Percentiles rank a stretch among this genome's conserved stretches.
Evolutionary conservation across 2,113 vertebrate genomes (phyloP).

Genomic region (Noctilio leporinus): DNA sequence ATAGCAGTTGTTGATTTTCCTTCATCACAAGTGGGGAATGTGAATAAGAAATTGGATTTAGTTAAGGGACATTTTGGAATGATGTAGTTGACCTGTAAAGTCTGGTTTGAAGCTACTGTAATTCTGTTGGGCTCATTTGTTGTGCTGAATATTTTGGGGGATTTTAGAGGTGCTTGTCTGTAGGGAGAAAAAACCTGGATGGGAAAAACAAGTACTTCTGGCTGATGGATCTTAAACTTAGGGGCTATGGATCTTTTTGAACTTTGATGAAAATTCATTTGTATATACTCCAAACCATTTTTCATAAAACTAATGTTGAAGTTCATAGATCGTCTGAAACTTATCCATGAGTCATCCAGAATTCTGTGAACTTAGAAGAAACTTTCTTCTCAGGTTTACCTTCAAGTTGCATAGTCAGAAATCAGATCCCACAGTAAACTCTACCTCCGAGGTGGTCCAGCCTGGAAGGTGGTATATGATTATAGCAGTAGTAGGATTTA

Average conservation of each 20-base stretch:
- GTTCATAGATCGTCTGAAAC: background rate
- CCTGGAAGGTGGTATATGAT: background rate
- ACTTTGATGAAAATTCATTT: background rate
- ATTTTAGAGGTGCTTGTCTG: background rate
- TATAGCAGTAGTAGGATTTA: background rate
- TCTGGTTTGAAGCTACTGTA: background rate
- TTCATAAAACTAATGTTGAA: background rate
- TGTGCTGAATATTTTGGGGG: background rate
- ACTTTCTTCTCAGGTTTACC: background rate
- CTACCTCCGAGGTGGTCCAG: background rate
- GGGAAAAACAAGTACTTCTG: background rate
- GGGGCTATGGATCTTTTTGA: background rate
- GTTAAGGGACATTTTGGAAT: background rate
- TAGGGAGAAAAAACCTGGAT: background rate
- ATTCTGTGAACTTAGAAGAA: background rate
- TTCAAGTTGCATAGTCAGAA: background rate
- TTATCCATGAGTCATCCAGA: background rate
- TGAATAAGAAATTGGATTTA: slow-evolving; percentile 23
- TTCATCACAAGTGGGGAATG: background rate
- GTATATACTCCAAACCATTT: background rate
- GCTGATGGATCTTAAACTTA: background rate
- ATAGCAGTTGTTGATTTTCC: slow-evolving; percentile 21
- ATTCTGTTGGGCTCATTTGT: background rate
- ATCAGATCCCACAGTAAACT: background rate
- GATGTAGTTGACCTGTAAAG: background rate